Evolutionary conservation across 2,797 vertebrate genomes (phyloP).

Genomic region (Coregonus suidteri): DNA sequence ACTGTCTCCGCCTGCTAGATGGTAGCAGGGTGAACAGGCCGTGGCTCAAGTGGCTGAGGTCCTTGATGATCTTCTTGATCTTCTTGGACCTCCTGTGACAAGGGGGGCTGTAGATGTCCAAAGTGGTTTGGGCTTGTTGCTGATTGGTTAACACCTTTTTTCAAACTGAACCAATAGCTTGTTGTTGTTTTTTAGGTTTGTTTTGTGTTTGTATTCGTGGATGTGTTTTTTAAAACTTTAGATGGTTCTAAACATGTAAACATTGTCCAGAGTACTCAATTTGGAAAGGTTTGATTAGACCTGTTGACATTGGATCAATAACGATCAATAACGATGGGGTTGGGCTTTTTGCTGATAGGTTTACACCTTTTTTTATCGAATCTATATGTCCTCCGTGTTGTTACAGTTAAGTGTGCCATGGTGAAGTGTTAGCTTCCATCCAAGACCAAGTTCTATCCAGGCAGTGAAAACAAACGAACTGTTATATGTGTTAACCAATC

Average conservation of each 20-base stretch:
- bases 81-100: no score
- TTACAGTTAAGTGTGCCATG: neutral
- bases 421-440: neutral
- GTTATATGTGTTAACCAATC: neutral
- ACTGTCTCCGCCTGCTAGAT: no score
- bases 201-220: neutral
- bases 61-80: no score
- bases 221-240: neutral
- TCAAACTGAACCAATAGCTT: no score
- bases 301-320: neutral
- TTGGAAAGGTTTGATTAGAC: neutral
- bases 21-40: no score
- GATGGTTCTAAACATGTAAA: neutral
- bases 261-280: neutral
- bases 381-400: neutral
- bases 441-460: neutral
- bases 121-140: no score
- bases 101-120: no score
- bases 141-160: no score
- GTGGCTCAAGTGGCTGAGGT: no score
- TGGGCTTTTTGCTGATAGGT: neutral
- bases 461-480: neutral
- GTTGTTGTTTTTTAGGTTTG: no score
- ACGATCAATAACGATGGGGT: neutral
- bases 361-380: neutral